Base-by-base conservation (phyloP, 2,888 invertebrate genomes). In the Dicyrtoma fusca region DNA sequence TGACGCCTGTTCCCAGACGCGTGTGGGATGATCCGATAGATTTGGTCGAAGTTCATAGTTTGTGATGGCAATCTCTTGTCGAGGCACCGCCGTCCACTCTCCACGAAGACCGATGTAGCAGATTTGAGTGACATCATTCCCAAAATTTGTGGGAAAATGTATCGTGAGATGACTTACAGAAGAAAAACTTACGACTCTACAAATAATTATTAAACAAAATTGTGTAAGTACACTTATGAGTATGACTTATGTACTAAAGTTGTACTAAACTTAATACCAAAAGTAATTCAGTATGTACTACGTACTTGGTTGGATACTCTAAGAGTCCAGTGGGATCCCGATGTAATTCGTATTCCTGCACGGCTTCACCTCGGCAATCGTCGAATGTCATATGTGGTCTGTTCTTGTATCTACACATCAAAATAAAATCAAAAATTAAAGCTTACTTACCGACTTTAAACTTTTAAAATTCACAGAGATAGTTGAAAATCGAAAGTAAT, bases 71-170 rank as follows among this genome's bases (percentile, higher is more conserved):
- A 97, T 94, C 64, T 95, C 95, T 83, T 96, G 95, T 79, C 90
- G 87, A 82, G 92, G 92, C 0, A 89, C 90, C 82, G 91, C 89
- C 13, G 88, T 87, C 86, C 92, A 99, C 85, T 98, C 97, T 98
- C 97, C 99, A 83, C 91, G 90, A 53, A 99, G 86, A 11, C 96
- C 98, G 82, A 99, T 97, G 83, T 98, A 99, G 83, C 91, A 94
- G 75, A 97, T 89, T 82, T 88, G 89, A 1, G 94, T 94, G 64
- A 85, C 88, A n/a, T 94, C 93, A 19, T 87, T 88, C 23, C 96
- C 96, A 85, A 91, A 94, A 84, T 95, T 97, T 17, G 87, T 87
- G 10, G 94, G 93, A 83, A 98, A 94, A 85, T 97, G 92, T 81
- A 99, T 87, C 2, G 94, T 90, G 75, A 99, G 86, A 85, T 97